These are phyloP conservation scores for Cheilosia vernalis DNA, from an alignment of 2,888 invertebrate genomes.

Conservation along the genomic window DNA sequence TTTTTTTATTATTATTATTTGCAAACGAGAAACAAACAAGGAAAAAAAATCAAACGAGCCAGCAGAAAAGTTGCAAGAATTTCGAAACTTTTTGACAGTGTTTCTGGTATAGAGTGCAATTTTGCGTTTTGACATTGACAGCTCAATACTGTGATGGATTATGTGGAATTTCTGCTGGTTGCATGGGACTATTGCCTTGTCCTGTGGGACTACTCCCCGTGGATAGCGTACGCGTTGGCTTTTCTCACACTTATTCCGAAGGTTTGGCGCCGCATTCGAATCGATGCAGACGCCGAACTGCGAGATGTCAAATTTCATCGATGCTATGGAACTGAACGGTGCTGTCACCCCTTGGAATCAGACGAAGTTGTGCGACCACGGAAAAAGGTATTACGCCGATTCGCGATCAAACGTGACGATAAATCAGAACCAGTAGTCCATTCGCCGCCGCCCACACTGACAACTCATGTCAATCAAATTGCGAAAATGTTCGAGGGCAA, in stretches of 20 bases:
- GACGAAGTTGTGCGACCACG: conserved; percentile 72
- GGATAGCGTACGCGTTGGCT: conserved; percentile 79
- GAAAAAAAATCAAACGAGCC: conserved; percentile 61
- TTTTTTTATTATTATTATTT: conserved; percentile 54
- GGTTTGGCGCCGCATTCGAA: conserved; percentile 78
- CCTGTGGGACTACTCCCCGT: conserved; percentile 78
- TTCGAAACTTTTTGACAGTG: conserved; percentile 51
- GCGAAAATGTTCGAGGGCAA: conserved; percentile 82
- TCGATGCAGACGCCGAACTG: conserved; percentile 79
- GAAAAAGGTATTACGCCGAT: conserved; percentile 79
- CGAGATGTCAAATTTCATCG: conserved; percentile 80
- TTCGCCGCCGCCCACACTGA: conserved; percentile 69
- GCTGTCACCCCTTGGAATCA: conserved; percentile 78
- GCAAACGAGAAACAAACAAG: conserved; percentile 64
- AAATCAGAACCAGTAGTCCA: conserved; percentile 56
- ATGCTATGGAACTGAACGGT: conserved; percentile 81
- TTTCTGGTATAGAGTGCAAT: conserved; percentile 28
- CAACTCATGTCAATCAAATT: conserved; percentile 81
- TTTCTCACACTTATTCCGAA: conserved; percentile 81
- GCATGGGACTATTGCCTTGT: conserved; percentile 76
- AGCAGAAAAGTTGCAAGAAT: conserved; percentile 58
- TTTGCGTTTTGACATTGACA: conserved; percentile 32
- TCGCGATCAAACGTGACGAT: conserved; percentile 79
- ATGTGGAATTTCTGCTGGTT: conserved; percentile 76
- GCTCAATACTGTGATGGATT: conserved; percentile 75